Base-by-base conservation (phyloP, 1,140 invertebrate species). In the Heterodera schachtii region DNA sequence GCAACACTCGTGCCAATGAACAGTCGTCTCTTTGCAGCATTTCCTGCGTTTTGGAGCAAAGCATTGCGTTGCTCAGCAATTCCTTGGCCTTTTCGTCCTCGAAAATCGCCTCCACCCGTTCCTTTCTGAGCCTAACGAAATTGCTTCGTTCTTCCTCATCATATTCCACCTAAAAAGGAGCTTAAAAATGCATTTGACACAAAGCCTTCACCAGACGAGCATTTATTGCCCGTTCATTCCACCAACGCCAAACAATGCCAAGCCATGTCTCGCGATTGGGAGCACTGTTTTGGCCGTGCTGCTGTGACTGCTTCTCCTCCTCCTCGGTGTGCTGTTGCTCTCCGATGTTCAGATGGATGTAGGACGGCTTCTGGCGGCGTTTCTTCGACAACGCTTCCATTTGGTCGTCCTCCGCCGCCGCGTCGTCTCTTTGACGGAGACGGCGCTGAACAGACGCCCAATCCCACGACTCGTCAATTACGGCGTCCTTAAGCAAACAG, bases 401-500 rank as follows among this genome's bases (percentile, higher is more conserved):
- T 19, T 46, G 16, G 13, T 41, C 41, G 31, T 57, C n/a, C n/a
- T n/a, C n/a, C n/a, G n/a, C 11, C 64, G n/a, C 44, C 16, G 44
- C 19, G 47, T 7, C 75, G 44, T 70, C 19, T 19, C 3, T 19
- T 31, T 77, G 44, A 13, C 21, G 60, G n/a, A 77, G 60, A 64
- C 43, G 60, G 7, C 75, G 60, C 43, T 77, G 75, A 8, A 77
- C 75, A n/a, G 21, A 52, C 43, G 73, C 79, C 79, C 79, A 80
- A 47, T 73, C 69, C 79, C 79, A 80, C 47, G 69, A 73, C 69
- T 80, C 79, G 49, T 80, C 60, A 19, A 80, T 75, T 16, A 75
- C 60, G 31, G 73, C 79, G 19, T 80, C 79, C 79, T 80, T 49
- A 80, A 80, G 57, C 13, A 60, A 4, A 16, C 4, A 60, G 16